Conservation (phyloP, 2,113 vertebrate genomes). For the Anhinga anhinga region DNA sequence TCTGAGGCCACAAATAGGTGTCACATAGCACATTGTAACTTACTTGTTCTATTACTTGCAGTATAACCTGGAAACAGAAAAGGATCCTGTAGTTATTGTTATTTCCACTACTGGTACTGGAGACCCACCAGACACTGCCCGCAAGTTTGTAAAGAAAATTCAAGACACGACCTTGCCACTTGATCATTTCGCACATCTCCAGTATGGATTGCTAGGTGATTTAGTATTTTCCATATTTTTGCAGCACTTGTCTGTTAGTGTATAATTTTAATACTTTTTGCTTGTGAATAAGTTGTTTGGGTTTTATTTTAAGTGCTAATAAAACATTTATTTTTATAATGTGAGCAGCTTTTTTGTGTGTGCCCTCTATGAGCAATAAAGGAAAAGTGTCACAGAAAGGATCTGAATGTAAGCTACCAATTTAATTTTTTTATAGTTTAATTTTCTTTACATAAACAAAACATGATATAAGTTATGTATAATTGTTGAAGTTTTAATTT, state of each 20-base stretch:
- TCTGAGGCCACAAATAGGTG: not conserved
- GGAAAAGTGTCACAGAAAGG: not conserved
- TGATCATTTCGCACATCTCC: conserved; percentile 83
- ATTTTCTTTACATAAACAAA: not conserved
- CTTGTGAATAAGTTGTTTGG: not conserved
- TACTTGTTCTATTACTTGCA: conserved; percentile 55
- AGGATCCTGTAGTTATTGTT: conserved; percentile 86
- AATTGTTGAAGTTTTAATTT: not conserved
- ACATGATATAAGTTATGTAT: not conserved
- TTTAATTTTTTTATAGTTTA: not conserved
- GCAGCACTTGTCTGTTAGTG: not conserved
- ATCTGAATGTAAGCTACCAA: not conserved
- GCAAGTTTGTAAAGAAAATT: conserved; percentile 85
- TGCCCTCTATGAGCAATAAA: not conserved
- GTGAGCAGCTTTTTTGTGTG: not conserved
- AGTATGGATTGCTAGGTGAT: conserved; percentile 90
- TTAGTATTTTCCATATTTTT: not conserved
- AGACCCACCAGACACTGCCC: conserved; percentile 89
- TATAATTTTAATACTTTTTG: not conserved
- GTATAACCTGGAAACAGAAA: conserved; percentile 88
- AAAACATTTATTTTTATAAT: not conserved
- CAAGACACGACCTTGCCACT: conserved; percentile 75
- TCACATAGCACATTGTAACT: not conserved
- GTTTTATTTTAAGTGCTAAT: not conserved
- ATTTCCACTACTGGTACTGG: conserved; percentile 94